phyloP scores from a whole-genome alignment of 1,140 invertebrate genomes.

The Brachystomella parvula region DNA sequence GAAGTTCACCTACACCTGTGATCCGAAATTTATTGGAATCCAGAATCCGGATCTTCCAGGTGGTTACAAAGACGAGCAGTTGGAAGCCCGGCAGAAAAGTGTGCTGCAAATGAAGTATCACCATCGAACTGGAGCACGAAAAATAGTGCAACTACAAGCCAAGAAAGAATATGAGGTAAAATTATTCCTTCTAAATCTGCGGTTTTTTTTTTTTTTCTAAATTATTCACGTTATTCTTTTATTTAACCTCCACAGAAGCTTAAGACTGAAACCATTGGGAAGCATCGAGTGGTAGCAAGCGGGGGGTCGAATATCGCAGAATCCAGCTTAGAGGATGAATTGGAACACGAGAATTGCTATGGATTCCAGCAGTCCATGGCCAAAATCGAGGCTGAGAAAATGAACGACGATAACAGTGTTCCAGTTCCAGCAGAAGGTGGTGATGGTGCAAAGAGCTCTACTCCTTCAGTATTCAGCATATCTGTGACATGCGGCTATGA shows the following conservation, averaged over 20 bases:
- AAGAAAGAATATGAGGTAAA: neutral
- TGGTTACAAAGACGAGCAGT: neutral
- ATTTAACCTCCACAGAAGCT: neutral
- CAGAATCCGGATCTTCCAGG: neutral
- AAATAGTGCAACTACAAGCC: neutral
- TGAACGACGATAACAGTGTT: neutral
- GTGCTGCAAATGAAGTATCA: neutral
- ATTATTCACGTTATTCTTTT: neutral
- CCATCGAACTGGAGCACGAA: neutral
- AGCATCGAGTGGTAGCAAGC: neutral
- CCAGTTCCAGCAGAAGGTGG: neutral
- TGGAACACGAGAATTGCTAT: neutral
- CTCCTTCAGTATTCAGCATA: neutral
- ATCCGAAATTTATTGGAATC: neutral
- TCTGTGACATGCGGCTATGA: neutral
- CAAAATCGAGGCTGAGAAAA: neutral
- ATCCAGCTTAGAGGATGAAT: neutral
- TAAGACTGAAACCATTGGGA: neutral
- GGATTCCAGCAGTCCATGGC: neutral
- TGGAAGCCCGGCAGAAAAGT: neutral
- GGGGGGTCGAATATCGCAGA: neutral
- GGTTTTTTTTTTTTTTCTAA: neutral
- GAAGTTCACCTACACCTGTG: neutral
- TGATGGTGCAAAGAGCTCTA: neutral
- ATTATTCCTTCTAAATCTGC: neutral